A percentile compares a stretch with the other conserved stretches of the same genome.
Evolutionary conservation across 2,888 invertebrate genomes (phyloP).

Genomic region (Leucophora obtusa): DNA sequence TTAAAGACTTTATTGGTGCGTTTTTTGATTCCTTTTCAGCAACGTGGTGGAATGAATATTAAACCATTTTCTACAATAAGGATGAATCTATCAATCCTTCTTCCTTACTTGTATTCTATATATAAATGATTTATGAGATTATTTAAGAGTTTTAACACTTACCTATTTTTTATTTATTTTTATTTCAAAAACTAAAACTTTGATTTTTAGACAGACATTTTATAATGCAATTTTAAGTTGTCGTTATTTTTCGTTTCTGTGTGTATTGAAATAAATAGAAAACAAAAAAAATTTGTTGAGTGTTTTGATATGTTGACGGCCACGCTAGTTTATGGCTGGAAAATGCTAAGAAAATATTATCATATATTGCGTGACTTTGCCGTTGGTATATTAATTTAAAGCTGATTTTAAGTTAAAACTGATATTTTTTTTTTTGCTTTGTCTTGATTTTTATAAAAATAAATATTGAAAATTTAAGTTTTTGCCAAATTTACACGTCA

Average conservation of each 20-base stretch:
- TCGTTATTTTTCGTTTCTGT: background rate
- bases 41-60: background rate
- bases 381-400: constrained; percentile 49
- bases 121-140: constrained; percentile 44
- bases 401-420: constrained; percentile 42
- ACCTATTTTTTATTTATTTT: constrained; percentile 40
- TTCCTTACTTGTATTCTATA: background rate
- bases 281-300: background rate
- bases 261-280: background rate
- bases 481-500: constrained; percentile 39
- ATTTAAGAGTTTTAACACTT: constrained; percentile 47
- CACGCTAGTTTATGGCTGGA: constrained; percentile 4
- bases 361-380: constrained; percentile 61
- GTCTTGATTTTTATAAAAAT: constrained; percentile 35
- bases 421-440: constrained; percentile 30
- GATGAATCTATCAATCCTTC: background rate
- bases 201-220: background rate
- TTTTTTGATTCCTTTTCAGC: background rate
- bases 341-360: constrained; percentile 11
- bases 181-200: background rate
- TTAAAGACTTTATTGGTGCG: background rate
- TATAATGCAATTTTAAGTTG: background rate
- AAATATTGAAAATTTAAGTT: constrained; percentile 6
- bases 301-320: constrained; percentile 2
- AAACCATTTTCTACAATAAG: too few relatives aligned